phyloP scores from a whole-genome alignment of 2,797 vertebrate genomes.

The Tauraco hartlaubi region DNA sequence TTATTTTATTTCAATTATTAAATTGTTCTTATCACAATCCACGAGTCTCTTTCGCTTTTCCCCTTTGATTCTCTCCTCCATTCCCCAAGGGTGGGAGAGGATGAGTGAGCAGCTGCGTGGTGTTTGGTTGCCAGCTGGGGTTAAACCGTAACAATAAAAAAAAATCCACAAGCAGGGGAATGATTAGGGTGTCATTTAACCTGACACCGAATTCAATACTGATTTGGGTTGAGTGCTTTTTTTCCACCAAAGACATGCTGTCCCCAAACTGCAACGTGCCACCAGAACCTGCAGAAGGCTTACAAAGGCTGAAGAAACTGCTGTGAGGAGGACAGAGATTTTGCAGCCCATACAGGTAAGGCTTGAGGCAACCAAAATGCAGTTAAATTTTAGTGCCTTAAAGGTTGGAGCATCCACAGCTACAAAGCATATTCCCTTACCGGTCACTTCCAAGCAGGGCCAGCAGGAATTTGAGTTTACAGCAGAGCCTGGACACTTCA shows the following conservation, averaged over 20 bases:
- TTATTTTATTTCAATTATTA: no score
- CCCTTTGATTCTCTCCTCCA: no score
- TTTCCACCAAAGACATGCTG: not conserved
- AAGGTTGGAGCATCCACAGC: not conserved
- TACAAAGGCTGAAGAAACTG: not conserved
- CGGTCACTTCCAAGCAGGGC: not conserved
- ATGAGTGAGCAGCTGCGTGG: no score
- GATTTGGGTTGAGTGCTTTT: not conserved
- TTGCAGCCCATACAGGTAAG: not conserved
- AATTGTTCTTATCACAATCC: no score
- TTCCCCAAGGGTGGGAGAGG: no score
- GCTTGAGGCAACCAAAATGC: not conserved
- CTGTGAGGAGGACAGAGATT: not conserved
- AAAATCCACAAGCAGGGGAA: not conserved
- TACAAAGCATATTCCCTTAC: not conserved
- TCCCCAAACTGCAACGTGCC: accelerated
- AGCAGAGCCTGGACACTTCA: not conserved
- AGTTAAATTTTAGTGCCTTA: not conserved
- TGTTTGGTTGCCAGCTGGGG: no score
- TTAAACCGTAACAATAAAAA: no score
- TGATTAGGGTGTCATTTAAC: not conserved
- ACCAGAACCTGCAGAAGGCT: not conserved
- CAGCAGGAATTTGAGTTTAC: not conserved
- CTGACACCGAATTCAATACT: not conserved
- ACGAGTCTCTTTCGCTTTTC: no score